Conservation (phyloP, 2,888 invertebrate species). For the Coelogynopora nodosa region DNA sequence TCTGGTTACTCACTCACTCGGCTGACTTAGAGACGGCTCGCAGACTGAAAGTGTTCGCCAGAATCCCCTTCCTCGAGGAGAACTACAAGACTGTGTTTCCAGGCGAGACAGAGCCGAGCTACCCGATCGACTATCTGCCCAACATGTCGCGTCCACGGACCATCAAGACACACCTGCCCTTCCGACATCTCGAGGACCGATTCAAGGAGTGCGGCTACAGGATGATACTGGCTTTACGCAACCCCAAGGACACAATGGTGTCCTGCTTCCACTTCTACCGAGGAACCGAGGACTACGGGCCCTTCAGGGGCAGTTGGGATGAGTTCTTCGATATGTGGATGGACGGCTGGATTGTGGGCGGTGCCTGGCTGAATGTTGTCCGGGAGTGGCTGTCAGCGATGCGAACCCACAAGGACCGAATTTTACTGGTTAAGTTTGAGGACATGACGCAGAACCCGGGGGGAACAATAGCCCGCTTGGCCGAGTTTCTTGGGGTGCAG, state of each 20-base stretch:
- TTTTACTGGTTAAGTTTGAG: conserved; percentile 36
- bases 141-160: conserved; percentile 46
- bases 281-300: conserved; percentile 34
- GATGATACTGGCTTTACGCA: background rate
- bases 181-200: conserved; percentile 4
- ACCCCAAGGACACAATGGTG: conserved; percentile 34
- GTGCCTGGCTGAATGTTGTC: conserved; percentile 24
- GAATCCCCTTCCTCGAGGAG: conserved; percentile 41
- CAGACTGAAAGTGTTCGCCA: background rate
- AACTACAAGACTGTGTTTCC: conserved; percentile 42
- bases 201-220: background rate
- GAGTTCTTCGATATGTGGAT: conserved; percentile 35
- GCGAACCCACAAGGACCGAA: background rate
- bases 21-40: conserved; percentile 42
- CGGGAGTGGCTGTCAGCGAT: conserved; percentile 39
- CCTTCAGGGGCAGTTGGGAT: conserved; percentile 20
- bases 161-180: conserved; percentile 34
- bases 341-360: conserved; percentile 36
- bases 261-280: conserved; percentile 29
- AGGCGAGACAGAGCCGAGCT: conserved; percentile 7
- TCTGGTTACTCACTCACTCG: conserved; percentile 44
- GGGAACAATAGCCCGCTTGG: conserved; percentile 48
- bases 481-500: conserved; percentile 49
- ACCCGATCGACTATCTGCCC: conserved; percentile 30
- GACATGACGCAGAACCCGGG: conserved; percentile 47